Base-by-base conservation (phyloP, 1,140 invertebrate genomes). In the Neodiprion lecontei region DNA sequence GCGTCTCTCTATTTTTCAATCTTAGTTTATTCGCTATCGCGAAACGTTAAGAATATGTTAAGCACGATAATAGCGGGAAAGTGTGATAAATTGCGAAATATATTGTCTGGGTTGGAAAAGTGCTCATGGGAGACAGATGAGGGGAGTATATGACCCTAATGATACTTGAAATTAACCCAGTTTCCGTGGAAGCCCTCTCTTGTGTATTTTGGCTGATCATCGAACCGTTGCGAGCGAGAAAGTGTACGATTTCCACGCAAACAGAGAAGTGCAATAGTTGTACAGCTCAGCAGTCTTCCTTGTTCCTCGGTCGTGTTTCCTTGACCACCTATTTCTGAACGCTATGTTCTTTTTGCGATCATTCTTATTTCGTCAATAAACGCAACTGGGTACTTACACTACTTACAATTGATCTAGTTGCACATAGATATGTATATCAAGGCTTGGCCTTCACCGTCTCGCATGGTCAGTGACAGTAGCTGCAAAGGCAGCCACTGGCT, bases 391-490 rank as follows among this genome's bases (percentile, higher is more conserved):
- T 40, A 40, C 28, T 40, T 40, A 40, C 28, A 40, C 28, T 5
- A 61, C 11, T 17, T 61, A 61, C 53, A 14, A 61, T 61, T 9
- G 53, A 61, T 61, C 53, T 61, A 61, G 53, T 61, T 61, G 53
- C 7, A 61, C 53, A 40, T 40, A 40, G 28, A 40, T 40, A 40
- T 40, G 28, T 40, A 40, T 40, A 12, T 61, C 53, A 61, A 61
- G 53, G 11, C 4, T 61, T 17, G n/a, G 53, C 53, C 53, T 61
- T 61, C 53, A 61, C 53, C 53, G 53, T 61, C 53, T 61, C 53
- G 53, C 53, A 61, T 61, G 53, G 53, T 61, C 53, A 61, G 53
- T 61, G 53, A 61, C 53, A 61, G 53, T 61, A 17, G 53, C 53
- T 17, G n/a, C n/a, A 12, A 61, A 61, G 53, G 11, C n/a, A 61